Base-by-base conservation (phyloP, 1,140 invertebrate species). In the Panagrolaimus sp. region DNA sequence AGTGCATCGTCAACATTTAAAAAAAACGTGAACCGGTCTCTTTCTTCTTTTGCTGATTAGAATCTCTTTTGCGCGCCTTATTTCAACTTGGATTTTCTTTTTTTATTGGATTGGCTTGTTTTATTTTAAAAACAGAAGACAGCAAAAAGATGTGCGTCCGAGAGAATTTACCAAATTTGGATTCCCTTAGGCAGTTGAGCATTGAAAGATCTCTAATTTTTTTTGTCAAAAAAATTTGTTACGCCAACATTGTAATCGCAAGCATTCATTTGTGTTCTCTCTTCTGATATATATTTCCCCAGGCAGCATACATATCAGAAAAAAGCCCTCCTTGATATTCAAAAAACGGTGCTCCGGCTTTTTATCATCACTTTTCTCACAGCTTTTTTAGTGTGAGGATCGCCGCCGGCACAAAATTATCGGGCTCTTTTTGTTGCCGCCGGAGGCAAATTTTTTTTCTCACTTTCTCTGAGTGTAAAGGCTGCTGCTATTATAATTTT, bases 21-120 rank as follows among this genome's bases (percentile, higher is more conserved):
- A 25, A 51, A 27, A 57, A 27, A 57, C 51, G 20, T 20, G 51
- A 57, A 57, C 51, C 51, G 27, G 27, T 27, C 20, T 57, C 51
- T 3, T n/a, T 57, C 51, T 13, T n/a, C n/a, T 20, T 57, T 57
- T 57, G 51, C 51, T 57, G 51, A 57, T 57, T 57, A 57, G 51
- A 57, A 57, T 57, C 51, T n/a, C 13, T 27, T 25, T 14, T 25
- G 51, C 27, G 51, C 27, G 51, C 20, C 13, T 27, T n/a, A n/a
- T n/a, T n/a, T n/a, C n/a, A n/a, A n/a, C n/a, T n/a, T 11, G 51
- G 20, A 57, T 20, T 20, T 25, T 57, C 20, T 57, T 57, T n/a
- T n/a, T n/a, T n/a, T n/a, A n/a, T n/a, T n/a, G n/a, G n/a, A 57
- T 57, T 57, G 51, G 51, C n/a, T 57, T 57, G 20, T 14, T 9